A percentile compares a stretch with the other conserved stretches of the same genome.
phyloP scores from a whole-genome alignment of 2,113 vertebrate species.

The Aythya baeri region DNA sequence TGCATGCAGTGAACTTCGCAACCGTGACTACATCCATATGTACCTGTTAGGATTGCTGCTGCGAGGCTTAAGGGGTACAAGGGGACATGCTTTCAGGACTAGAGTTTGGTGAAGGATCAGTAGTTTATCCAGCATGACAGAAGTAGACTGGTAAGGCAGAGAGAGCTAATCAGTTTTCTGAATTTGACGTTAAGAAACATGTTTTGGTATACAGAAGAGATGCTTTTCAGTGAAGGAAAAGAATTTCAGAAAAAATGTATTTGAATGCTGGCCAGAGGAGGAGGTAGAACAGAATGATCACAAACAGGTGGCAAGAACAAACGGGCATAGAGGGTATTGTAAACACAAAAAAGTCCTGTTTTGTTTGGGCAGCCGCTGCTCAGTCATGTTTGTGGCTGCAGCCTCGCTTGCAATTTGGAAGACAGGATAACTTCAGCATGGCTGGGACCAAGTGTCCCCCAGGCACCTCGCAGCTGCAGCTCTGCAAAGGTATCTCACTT shows the following conservation, averaged over 20 bases:
- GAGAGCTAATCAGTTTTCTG: background rate
- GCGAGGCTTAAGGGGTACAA: background rate
- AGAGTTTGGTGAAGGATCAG: background rate
- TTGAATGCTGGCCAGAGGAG: background rate
- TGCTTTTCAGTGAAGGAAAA: background rate
- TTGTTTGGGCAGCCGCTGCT: background rate
- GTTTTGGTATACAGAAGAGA: background rate
- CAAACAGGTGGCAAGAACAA: background rate
- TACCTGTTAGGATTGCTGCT: fast-evolving
- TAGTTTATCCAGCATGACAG: background rate
- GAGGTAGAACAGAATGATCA: background rate
- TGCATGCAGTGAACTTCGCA: background rate
- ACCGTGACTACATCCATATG: background rate
- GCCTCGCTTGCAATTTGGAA: background rate
- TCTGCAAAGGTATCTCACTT: background rate
- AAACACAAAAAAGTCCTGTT: background rate
- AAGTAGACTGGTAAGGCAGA: background rate
- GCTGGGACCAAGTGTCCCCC: background rate
- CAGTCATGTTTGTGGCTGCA: background rate
- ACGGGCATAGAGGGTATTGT: background rate
- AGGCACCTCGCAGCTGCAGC: fast-evolving
- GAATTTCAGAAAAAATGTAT: background rate
- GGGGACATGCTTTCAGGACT: background rate
- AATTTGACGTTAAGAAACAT: background rate
- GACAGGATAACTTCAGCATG: background rate